A percentile compares a stretch with the other conserved stretches of the same genome.
Evolutionary conservation across 2,888 invertebrate species (phyloP).

Genomic region (Ecliptopera silaceata): DNA sequence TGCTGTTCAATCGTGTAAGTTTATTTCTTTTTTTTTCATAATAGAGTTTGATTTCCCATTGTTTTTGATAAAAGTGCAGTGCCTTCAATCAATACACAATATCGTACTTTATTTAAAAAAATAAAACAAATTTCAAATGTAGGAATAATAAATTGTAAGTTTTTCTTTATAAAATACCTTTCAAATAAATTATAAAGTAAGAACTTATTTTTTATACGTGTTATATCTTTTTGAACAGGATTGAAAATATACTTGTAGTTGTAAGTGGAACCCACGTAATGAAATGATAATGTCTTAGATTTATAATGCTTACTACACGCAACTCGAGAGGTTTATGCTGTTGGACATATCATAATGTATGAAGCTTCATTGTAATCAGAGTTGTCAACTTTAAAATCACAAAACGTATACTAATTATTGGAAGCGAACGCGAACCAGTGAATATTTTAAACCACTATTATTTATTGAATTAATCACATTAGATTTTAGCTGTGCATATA

Average conservation of each 20-base stretch:
- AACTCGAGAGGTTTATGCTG: conserved; percentile 2
- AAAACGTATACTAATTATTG: not conserved
- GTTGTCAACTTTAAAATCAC: too few species aligned
- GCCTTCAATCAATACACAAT: conserved; percentile 59
- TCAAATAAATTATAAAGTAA: conserved; percentile 24
- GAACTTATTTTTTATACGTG: conserved; percentile 35
- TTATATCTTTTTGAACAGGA: conserved; percentile 28
- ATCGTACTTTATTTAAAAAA: conserved; percentile 46
- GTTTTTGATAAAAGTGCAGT: conserved; percentile 63
- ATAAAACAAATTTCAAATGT: conserved; percentile 46
- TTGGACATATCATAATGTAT: conserved; percentile 28
- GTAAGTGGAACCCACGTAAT: conserved; percentile 21
- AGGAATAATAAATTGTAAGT: conserved; percentile 38
- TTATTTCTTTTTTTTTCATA: not conserved
- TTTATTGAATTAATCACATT: conserved; percentile 21
- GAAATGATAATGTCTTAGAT: conserved; percentile 9
- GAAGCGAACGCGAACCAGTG: not conserved
- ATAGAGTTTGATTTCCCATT: conserved; percentile 40
- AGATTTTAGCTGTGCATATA: conserved; percentile 14
- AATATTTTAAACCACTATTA: conserved; percentile 20
- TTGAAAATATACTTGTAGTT: conserved; percentile 24
- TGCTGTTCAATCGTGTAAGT: conserved; percentile 5
- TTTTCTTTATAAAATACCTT: conserved; percentile 29
- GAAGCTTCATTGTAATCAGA: conserved; percentile 4
- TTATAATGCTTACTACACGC: not conserved